Base-by-base conservation (phyloP, 2,888 invertebrate species). In the Aspidapion aeneum region DNA sequence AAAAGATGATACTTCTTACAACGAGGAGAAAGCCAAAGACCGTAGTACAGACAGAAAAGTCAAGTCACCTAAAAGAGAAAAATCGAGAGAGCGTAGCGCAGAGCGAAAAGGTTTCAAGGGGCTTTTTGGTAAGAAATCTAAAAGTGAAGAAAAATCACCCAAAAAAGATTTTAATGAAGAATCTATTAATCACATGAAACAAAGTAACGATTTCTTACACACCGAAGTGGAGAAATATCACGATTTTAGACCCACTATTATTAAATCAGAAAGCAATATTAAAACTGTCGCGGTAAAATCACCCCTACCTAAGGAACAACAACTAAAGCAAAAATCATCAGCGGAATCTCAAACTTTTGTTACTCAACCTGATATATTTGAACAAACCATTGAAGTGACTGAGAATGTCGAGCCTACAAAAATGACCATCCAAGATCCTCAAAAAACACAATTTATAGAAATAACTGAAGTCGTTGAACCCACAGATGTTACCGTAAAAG, bases 61-160 rank as follows among this genome's bases (percentile, higher is more conserved):
- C 35, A 35, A 35, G 12, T 12, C 35, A 7, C 12, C 35, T 12
- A 35, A 35, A 12, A 35, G 35, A 18, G 58, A 48, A 48, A 54
- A 57, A 63, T 19, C 16, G 56, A 21, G 19, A 54, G 55, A 61
- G 22, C 18, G 18, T 20, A 16, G 16, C 17, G 16, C 21, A 5
- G 51, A 21, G 48, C 3, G 35, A 12, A 35, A 57, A 67, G 70
- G 19, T 72, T 63, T 71, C 63, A 68, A 69, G 21, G 71, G 72
- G 19, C 52, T 74, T 35, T 74, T 75, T 55, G 52, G 51, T 21
- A 74, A 73, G 54, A 71, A 71, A 22, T 21, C 60, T 9, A 70
- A 69, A 21, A 68, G 65, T 19, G 68, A 65, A 7, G 62, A 60
- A 1, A 55, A 55, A 21, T 54, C 58, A 17, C 48, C 50, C 18